phyloP scores from a whole-genome alignment of 2,113 vertebrate genomes.

The Probosciger aterrimus region DNA sequence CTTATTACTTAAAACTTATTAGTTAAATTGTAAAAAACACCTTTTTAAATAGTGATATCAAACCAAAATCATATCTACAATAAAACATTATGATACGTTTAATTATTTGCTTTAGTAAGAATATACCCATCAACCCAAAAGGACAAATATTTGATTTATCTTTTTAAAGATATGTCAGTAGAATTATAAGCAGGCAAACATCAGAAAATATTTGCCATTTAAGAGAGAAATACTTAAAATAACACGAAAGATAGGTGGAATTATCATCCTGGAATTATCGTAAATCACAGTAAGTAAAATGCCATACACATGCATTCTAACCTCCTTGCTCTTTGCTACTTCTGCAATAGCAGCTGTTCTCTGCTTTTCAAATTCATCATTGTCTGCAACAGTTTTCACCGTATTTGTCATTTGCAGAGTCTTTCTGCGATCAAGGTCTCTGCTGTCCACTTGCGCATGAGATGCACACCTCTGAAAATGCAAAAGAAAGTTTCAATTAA shows the following conservation, averaged over 20 bases:
- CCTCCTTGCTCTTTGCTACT: constrained; percentile 96
- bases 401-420: constrained; percentile 83
- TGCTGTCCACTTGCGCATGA: constrained; percentile 85
- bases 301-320: constrained; percentile 55
- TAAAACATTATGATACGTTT: background rate
- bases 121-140: background rate
- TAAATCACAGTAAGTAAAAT: background rate
- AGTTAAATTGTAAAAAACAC: background rate
- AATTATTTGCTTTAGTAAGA: background rate
- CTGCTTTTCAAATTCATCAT: constrained; percentile 97
- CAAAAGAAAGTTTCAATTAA: constrained; percentile 8
- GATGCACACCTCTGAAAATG: constrained; percentile 82
- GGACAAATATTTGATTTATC: background rate
- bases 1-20: background rate
- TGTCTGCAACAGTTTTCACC: constrained; percentile 81
- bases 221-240: background rate
- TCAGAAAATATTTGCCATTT: background rate
- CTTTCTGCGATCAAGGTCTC: constrained; percentile 91
- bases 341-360: constrained; percentile 95
- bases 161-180: background rate
- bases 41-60: background rate
- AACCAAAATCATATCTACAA: background rate
- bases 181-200: background rate
- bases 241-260: background rate
- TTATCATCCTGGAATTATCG: background rate